Evolutionary conservation across 2,113 vertebrate genomes (phyloP).

Genomic region (Aleadryas rufinucha): DNA sequence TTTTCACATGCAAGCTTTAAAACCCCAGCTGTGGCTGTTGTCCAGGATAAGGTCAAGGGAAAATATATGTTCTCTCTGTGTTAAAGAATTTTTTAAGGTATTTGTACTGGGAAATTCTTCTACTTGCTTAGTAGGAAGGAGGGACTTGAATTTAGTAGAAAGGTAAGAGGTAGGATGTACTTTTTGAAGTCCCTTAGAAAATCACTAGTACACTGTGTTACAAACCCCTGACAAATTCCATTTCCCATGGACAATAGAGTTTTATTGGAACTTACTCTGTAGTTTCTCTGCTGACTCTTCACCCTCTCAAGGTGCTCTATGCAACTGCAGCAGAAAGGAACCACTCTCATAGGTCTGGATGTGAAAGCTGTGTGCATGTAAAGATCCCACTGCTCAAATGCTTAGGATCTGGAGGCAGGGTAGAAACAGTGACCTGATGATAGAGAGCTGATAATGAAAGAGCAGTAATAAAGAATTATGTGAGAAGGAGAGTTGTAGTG

Average conservation of each 20-base stretch:
- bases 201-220: not conserved
- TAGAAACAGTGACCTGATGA: not conserved
- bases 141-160: not conserved
- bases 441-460: not conserved
- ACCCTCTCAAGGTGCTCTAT: not conserved
- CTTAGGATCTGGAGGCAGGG: not conserved
- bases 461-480: not conserved
- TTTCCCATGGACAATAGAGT: not conserved
- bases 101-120: not conserved
- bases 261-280: not conserved
- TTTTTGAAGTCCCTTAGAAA: not conserved
- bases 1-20: not conserved
- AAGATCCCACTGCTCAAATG: not conserved
- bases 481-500: not conserved
- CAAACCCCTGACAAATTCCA: not conserved
- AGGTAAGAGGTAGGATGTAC: not conserved
- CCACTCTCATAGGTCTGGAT: not conserved
- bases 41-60: not conserved
- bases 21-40: not conserved
- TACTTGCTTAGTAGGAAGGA: not conserved
- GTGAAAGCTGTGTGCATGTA: not conserved
- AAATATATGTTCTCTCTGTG: not conserved
- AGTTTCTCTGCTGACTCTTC: not conserved
- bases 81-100: not conserved
- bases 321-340: not conserved